These are phyloP conservation scores for Coranthus polyacanthus DNA, from an alignment of 2,797 vertebrate species.

Conservation along the genomic window DNA sequence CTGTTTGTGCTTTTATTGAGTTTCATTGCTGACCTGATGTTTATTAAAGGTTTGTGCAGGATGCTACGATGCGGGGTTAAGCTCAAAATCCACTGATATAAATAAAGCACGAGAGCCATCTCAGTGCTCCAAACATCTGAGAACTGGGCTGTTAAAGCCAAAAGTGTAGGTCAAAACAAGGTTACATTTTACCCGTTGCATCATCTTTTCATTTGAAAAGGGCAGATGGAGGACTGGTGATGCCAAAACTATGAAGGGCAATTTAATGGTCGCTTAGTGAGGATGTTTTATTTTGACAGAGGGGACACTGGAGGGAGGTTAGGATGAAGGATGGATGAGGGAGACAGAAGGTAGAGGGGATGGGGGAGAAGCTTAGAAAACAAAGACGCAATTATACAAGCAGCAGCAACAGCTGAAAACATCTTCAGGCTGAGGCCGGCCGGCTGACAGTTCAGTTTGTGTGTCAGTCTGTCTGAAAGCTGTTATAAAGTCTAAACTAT, in stretches of 20 bases:
- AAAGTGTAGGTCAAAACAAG: slow-evolving; percentile 16
- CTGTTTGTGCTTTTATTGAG: no score
- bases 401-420: slow-evolving; percentile 85
- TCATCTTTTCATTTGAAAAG: slow-evolving; percentile 10
- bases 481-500: no score
- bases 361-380: slow-evolving; percentile 61
- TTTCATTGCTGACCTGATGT: no score
- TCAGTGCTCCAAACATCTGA: background rate
- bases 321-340: slow-evolving; percentile 26
- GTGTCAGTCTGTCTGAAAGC: slow-evolving; percentile 46
- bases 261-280: slow-evolving; percentile 9
- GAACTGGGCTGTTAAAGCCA: background rate
- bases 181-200: slow-evolving; percentile 13
- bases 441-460: slow-evolving; percentile 33
- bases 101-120: background rate
- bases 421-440: slow-evolving; percentile 71
- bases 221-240: slow-evolving; percentile 18
- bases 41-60: no score
- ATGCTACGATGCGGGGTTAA: no score
- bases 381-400: slow-evolving; percentile 82
- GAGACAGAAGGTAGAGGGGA: slow-evolving; percentile 32
- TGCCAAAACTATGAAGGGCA: slow-evolving; percentile 20
- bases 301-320: background rate
- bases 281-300: slow-evolving; percentile 29
- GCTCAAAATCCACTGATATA: no score